Conservation (phyloP, 1,140 invertebrate species). For the Armadillidium nasatum region DNA sequence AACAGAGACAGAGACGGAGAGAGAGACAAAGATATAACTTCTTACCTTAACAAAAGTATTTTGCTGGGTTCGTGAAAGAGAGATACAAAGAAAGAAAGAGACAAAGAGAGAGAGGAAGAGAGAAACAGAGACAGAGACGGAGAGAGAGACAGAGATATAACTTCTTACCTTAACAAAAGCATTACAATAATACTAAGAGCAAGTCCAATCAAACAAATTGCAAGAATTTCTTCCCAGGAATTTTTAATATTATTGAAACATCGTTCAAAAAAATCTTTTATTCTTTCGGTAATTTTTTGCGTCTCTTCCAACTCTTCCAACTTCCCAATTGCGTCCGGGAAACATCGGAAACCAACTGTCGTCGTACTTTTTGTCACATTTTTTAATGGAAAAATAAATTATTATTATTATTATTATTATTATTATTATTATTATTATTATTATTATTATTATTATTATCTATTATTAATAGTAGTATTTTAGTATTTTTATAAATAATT, state of each 20-base stretch:
- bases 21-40: slow-evolving; percentile 20
- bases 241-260: slow-evolving; percentile 25
- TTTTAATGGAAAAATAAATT: too few relatives aligned
- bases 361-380: background rate
- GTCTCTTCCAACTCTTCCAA: slow-evolving; percentile 16
- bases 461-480: too few relatives aligned
- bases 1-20: too few relatives aligned
- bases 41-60: slow-evolving; percentile 52
- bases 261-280: slow-evolving; percentile 6
- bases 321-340: background rate
- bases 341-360: slow-evolving; percentile 26
- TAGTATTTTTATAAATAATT: too few relatives aligned
- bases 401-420: too few relatives aligned
- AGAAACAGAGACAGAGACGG: too few relatives aligned
- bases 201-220: slow-evolving; percentile 35
- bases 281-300: background rate
- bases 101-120: too few relatives aligned
- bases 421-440: too few relatives aligned
- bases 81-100: too few relatives aligned
- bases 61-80: too few relatives aligned
- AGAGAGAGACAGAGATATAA: too few relatives aligned
- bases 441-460: too few relatives aligned
- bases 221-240: slow-evolving; percentile 19
- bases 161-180: slow-evolving; percentile 51
- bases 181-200: slow-evolving; percentile 52